Conservation (phyloP, 2,113 vertebrate genomes). For the Tragelaphus imberbis region DNA sequence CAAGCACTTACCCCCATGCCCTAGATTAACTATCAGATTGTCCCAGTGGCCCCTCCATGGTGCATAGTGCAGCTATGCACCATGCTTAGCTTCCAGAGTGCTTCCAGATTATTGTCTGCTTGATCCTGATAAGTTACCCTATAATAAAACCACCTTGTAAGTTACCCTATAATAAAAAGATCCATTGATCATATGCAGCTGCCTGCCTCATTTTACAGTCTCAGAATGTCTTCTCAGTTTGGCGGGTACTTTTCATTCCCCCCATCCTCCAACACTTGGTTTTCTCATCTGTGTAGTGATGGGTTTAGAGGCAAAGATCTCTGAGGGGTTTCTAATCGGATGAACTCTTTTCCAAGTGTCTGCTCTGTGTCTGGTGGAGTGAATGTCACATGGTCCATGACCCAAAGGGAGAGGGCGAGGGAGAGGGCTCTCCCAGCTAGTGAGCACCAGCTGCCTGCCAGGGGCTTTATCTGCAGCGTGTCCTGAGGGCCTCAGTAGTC, state of each 20-base stretch:
- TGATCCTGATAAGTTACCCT: background rate
- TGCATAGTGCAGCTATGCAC: background rate
- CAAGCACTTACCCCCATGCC: background rate
- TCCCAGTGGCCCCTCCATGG: background rate
- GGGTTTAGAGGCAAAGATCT: background rate
- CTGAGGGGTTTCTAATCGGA: background rate
- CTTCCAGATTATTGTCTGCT: background rate
- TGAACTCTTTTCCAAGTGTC: background rate
- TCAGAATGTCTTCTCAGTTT: background rate
- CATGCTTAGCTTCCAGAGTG: background rate
- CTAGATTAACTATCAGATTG: background rate
- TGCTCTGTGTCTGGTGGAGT: too few relatives aligned
- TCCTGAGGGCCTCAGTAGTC: too few relatives aligned
- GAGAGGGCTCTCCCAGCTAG: too few relatives aligned
- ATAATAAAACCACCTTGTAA: background rate
- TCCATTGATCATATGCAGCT: background rate
- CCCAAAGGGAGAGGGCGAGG: too few relatives aligned
- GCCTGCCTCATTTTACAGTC: background rate
- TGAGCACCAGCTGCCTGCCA: too few relatives aligned
- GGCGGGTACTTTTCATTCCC: background rate
- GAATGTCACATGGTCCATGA: too few relatives aligned
- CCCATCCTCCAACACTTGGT: background rate
- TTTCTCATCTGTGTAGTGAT: background rate
- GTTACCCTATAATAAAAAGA: background rate
- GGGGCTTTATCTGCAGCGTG: too few relatives aligned